Evolutionary conservation across 1,140 invertebrate genomes (phyloP), one percentile per base, ranked within the genome.

Genomic region (Mylabris phalerata): DNA sequence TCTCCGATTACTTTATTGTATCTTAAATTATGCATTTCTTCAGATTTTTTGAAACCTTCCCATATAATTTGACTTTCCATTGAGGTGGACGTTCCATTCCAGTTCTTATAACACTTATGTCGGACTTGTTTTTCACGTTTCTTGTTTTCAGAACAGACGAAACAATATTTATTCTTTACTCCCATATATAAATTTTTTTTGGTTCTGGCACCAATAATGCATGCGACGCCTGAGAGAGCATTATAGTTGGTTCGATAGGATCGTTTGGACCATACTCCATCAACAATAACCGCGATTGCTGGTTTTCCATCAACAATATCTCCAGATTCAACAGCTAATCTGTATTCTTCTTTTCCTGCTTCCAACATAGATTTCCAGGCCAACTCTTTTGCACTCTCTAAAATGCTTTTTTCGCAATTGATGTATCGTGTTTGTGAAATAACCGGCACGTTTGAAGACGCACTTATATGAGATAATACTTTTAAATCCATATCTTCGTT

Each of bases 141-240:
- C 58, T 69, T 59, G 76, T 67, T 5, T 75, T 32, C 32, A 38
- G 43, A 2, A 60, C 71, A 74, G 38, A 65, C 49, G 26, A 25
- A 55, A 55, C 72, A 75, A 51, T 64, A 67, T 57, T 67, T 73
- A 56, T 71, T 70, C 19, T 69, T 47, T 4, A 71, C 58, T 11
- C 62, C 67, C 43, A 72, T 52, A 50, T 67, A 67, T 4, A 75
- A 57, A 4, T 75, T 54, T 57, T 75, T 71, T 40, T 64, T 59
- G 1, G 73, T 71, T 55, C 50, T n/a, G 2, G 24, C 43, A 11
- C 71, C 73, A 59, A 75, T 59, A 24, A 75, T 68, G 27, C 51
- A 52, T 32, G 62, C 65, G 19, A 66, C 59, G 48, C 67, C 68
- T n/a, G 65, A 68, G 7, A 63, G 44, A n/a, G 64, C 66, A 32